These are phyloP conservation scores for Nematopogon swammerdamellus DNA, from an alignment of 2,888 invertebrate genomes.

Conservation along the genomic window DNA sequence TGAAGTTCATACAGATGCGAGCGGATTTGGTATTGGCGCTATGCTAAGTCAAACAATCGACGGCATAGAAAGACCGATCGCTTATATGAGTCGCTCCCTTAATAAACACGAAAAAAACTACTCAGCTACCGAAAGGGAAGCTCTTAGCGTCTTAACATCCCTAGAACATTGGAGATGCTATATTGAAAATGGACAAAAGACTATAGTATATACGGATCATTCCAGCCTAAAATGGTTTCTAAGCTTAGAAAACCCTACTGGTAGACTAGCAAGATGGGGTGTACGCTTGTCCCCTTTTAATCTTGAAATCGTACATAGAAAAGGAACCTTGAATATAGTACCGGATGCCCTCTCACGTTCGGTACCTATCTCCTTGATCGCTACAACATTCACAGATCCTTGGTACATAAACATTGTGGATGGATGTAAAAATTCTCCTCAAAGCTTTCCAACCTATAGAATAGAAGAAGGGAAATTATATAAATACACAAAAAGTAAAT, in stretches of 20 bases:
- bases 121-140: constrained; percentile 17
- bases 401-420: too few species aligned
- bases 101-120: constrained; percentile 5
- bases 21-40: constrained; percentile 1
- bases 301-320: constrained; percentile 6
- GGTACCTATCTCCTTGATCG: too few species aligned
- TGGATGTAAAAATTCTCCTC: too few species aligned
- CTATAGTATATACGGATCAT: too few species aligned
- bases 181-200: constrained; percentile 1
- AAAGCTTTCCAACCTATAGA: too few species aligned
- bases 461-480: too few species aligned
- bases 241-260: constrained; percentile 2
- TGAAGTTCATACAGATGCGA: constrained; percentile 4
- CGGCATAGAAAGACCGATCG: neutral
- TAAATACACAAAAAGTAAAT: too few species aligned
- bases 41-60: too few species aligned
- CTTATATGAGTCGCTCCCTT: constrained; percentile 11
- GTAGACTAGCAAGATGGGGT: constrained; percentile 4
- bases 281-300: constrained; percentile 2
- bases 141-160: too few species aligned
- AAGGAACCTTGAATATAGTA: constrained; percentile 4
- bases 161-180: too few species aligned
- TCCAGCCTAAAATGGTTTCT: constrained; percentile 13
- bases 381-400: too few species aligned
- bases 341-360: constrained; percentile 8